Percentiles rank a stretch among this genome's conserved stretches.
phyloP scores from a whole-genome alignment of 2,888 invertebrate species.

The Candidula unifasciata region DNA sequence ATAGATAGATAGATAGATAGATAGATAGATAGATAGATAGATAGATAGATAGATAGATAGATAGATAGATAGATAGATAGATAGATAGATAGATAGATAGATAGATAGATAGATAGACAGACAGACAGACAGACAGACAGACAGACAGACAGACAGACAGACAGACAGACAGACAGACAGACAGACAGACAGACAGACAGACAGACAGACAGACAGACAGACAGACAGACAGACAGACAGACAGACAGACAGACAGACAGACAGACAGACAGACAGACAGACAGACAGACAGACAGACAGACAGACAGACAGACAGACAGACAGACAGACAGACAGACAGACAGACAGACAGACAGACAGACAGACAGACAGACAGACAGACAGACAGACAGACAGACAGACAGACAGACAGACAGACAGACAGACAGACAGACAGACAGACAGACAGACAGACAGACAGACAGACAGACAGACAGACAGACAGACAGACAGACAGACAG shows the following conservation, averaged over 20 bases:
- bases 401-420: not conserved
- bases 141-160: not conserved
- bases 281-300: slow-evolving; percentile 1
- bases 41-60: not conserved
- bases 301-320: not conserved
- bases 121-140: not conserved
- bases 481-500: not conserved
- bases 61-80: not conserved
- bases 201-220: not conserved
- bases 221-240: not conserved
- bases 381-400: too few relatives aligned
- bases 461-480: slow-evolving; percentile 9
- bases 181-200: not conserved
- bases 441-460: not conserved
- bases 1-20: not conserved
- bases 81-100: not conserved
- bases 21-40: not conserved
- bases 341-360: not conserved
- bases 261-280: not conserved
- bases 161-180: not conserved
- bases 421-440: slow-evolving; percentile 16
- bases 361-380: too few relatives aligned
- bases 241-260: not conserved
- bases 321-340: slow-evolving; percentile 1
- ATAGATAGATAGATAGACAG: slow-evolving; percentile 2